phyloP scores from a whole-genome alignment of 2,888 invertebrate species.

The Cantharis rufa region DNA sequence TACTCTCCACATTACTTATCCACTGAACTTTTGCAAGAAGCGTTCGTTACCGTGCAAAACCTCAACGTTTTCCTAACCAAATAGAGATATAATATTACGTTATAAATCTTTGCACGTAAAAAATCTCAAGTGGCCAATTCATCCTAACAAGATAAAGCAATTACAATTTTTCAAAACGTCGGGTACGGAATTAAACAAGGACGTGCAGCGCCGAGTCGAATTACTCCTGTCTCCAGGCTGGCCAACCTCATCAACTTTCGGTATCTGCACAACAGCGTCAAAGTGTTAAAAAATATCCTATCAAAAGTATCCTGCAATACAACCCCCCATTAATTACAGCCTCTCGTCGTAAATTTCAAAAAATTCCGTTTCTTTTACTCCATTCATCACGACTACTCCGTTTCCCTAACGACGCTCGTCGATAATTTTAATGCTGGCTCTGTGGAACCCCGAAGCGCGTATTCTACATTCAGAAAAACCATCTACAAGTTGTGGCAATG shows the following conservation, averaged over 20 bases:
- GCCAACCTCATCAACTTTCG: constrained; percentile 32
- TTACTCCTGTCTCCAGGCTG: constrained; percentile 36
- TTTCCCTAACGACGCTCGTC: not conserved
- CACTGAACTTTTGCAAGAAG: not conserved
- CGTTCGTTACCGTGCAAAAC: constrained; percentile 5
- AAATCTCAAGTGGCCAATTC: constrained; percentile 54
- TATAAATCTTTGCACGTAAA: constrained; percentile 50
- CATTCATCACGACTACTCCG: not conserved
- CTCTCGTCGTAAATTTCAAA: not conserved
- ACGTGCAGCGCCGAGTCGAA: constrained; percentile 46
- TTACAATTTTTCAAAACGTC: constrained; percentile 56
- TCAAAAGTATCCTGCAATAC: constrained; percentile 12
- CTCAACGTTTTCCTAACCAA: constrained; percentile 13
- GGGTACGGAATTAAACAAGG: constrained; percentile 49
- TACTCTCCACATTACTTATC: not conserved
- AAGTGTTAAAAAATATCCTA: constrained; percentile 25
- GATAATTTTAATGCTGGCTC: not conserved
- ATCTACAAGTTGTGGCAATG: not conserved
- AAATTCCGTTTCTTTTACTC: not conserved
- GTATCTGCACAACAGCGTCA: constrained; percentile 17
- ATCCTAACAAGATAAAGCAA: constrained; percentile 53
- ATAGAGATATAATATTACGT: constrained; percentile 33
- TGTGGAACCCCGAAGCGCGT: not conserved
- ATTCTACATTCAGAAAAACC: not conserved
- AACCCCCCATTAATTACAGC: not conserved